Evolutionary conservation across 2,113 vertebrate genomes (phyloP), one percentile per base, ranked within the genome.

Genomic region (Chionodraco myersi): DNA sequence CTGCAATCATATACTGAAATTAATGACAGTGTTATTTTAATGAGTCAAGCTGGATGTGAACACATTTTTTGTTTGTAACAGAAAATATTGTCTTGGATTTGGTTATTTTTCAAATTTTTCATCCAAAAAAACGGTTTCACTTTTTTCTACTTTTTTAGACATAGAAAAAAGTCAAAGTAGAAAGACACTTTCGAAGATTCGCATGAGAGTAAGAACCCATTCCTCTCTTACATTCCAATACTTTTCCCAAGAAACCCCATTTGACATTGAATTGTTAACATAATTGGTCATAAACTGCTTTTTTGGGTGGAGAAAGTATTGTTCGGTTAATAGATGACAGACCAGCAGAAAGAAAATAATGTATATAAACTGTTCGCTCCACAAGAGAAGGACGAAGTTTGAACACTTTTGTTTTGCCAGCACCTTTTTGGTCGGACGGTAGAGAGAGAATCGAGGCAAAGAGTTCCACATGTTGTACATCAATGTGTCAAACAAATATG

Each of bases 401-500:
- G 36, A 51, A 30, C 44, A 0, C n/a, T 30, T 84, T 79, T 87
- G 44, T 77, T 72, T 75, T 56, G 53, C 10, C 16, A 62, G 53
- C 72, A 75, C 44, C 57, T 67, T 85, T 74, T 67, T 8, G 59
- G 68, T 77, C 57, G 23, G 51, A 77, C 53, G 21, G 34, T 30
- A 15, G 44, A 79, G 56, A 10, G 60, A 73, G 34, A 67, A 21
- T 65, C 8, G 1, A 16, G 10, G 23, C 48, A 66, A 75, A 72
- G 11, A 64, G n/a, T 72, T 74, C 36, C 86, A 78, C 64, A 81
- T 84, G 77, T 47, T 72, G 61, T 41, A 47, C 47, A 77, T 79
- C 66, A 81, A 77, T 15, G 63, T 79, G 72, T 74, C 72, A 87
- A 57, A 80, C n/a, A 84, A 80, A 57, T 76, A 70, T 57, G 57